Conservation (phyloP, 30 jellyfish, hydroid and myxozoan genomes). For the Turritopsis rubra region DNA sequence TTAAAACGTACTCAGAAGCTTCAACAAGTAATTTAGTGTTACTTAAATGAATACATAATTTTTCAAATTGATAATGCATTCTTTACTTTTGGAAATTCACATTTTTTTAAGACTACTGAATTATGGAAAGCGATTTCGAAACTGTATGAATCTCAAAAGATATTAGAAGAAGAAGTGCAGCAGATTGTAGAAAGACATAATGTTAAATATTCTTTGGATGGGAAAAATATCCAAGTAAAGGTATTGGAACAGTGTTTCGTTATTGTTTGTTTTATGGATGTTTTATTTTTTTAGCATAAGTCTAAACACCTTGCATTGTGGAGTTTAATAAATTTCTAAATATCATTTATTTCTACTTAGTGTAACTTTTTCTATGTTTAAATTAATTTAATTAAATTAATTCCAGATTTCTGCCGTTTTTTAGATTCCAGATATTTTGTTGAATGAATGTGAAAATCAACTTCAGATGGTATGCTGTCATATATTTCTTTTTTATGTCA, state of each 20-base stretch:
- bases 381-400: too few relatives aligned
- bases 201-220: not conserved
- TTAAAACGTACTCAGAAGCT: slow-evolving; percentile 2
- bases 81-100: too few relatives aligned
- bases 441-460: not conserved
- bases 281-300: too few relatives aligned
- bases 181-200: not conserved
- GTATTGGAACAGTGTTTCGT: not conserved
- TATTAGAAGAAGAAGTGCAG: not conserved
- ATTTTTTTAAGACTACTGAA: not conserved
- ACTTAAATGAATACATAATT: not conserved
- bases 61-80: not conserved
- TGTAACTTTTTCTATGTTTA: too few relatives aligned
- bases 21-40: not conserved
- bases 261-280: too few relatives aligned
- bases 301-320: too few relatives aligned
- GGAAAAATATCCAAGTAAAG: not conserved
- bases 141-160: slow-evolving; percentile 1
- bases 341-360: too few relatives aligned
- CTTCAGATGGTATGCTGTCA: not conserved
- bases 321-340: too few relatives aligned
- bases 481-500: too few relatives aligned
- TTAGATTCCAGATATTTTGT: not conserved
- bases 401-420: not conserved
- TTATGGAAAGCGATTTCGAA: slow-evolving; percentile 10